phyloP scores from a whole-genome alignment of 2,113 vertebrate species.

The Mohoua ochrocephala region DNA sequence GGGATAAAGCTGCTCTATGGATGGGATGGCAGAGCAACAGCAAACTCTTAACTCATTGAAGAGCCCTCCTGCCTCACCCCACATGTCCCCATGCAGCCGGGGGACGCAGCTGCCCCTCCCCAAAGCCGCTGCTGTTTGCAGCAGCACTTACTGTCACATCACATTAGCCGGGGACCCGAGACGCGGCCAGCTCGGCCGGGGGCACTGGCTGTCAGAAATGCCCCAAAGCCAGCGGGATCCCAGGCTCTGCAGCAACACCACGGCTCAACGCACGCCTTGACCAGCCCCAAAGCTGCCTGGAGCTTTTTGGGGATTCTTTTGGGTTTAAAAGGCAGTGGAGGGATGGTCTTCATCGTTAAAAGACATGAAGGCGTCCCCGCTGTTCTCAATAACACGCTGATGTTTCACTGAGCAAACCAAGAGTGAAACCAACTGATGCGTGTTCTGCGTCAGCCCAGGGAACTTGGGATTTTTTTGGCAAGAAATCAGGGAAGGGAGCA shows the following conservation, averaged over 20 bases:
- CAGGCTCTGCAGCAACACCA: background rate
- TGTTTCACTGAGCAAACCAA: background rate
- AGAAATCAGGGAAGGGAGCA: background rate
- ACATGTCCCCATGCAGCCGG: fast-evolving
- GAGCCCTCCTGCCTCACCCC: background rate
- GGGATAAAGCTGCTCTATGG: background rate
- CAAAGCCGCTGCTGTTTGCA: background rate
- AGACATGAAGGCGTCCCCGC: background rate
- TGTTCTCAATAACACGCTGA: background rate
- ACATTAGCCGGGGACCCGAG: background rate
- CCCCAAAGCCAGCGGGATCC: background rate
- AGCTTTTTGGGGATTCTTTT: background rate
- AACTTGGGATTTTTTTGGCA: background rate
- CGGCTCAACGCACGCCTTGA: fast-evolving
- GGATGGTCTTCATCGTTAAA: background rate
- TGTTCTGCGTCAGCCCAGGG: background rate
- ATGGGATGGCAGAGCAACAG: background rate
- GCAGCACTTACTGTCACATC: conserved; percentile 30
- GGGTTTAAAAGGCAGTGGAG: background rate
- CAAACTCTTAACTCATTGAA: background rate
- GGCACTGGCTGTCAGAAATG: background rate
- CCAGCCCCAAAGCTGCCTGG: background rate
- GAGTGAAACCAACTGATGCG: fast-evolving
- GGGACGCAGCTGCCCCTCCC: background rate
- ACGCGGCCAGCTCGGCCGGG: fast-evolving